Percentiles rank a stretch among this genome's conserved stretches.
Evolutionary conservation across 1,140 invertebrate genomes (phyloP).

Genomic region (Cyphomyrmex costatus): DNA sequence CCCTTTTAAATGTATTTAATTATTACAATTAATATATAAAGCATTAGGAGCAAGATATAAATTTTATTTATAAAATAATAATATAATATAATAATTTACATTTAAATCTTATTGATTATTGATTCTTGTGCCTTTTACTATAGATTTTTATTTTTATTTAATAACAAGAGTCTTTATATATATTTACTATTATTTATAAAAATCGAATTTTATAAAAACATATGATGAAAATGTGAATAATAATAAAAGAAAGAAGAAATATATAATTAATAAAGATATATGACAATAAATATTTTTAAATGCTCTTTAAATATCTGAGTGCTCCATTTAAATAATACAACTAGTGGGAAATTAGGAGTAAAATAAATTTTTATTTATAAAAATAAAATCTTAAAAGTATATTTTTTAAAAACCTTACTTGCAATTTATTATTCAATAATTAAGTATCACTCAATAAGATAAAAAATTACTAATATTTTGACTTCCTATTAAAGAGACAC

Average conservation of each 20-base stretch:
- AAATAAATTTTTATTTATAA: neutral
- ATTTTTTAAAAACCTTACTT: neutral
- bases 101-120: too few species aligned
- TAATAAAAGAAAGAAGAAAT: too few species aligned
- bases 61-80: neutral
- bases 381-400: neutral
- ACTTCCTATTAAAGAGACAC: neutral
- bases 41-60: neutral
- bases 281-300: too few species aligned
- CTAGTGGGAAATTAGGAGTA: neutral
- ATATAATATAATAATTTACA: too few species aligned
- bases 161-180: too few species aligned
- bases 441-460: neutral
- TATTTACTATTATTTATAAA: neutral
- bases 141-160: too few species aligned
- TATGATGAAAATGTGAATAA: too few species aligned
- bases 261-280: too few species aligned
- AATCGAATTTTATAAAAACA: too few species aligned
- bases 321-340: neutral
- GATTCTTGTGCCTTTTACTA: too few species aligned
- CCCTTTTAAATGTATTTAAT: neutral
- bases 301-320: neutral
- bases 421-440: neutral
- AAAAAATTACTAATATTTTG: neutral
- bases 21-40: neutral